Evolutionary conservation across 1,140 invertebrate genomes (phyloP).

Genomic region (Drosophila pallidifrons): DNA sequence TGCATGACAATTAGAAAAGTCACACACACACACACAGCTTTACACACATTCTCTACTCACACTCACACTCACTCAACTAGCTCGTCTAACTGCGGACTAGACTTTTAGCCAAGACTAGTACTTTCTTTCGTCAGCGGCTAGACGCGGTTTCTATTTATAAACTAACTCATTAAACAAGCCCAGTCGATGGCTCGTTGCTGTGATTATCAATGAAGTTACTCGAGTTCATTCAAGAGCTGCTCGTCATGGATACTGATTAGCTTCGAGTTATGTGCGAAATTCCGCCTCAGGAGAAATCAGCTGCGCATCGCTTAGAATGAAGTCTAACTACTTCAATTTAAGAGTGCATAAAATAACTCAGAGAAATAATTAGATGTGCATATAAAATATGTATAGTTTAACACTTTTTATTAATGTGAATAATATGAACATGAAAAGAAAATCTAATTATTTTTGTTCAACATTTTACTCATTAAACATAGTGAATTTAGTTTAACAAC

Average conservation of each 20-base stretch:
- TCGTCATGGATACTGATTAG: constrained; percentile 8
- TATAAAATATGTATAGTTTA: too few species aligned
- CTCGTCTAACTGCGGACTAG: constrained; percentile 22
- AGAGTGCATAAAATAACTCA: too few species aligned
- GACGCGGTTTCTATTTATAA: constrained; percentile 46
- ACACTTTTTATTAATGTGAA: too few species aligned
- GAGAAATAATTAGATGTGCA: neutral
- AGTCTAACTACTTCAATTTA: neutral
- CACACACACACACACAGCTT: constrained; percentile 22
- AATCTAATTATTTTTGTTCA: too few species aligned
- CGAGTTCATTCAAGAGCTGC: constrained; percentile 15
- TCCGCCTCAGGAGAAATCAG: neutral
- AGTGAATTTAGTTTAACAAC: too few species aligned
- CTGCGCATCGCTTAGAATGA: neutral
- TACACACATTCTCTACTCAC: constrained; percentile 6
- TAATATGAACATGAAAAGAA: too few species aligned
- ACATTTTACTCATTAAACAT: too few species aligned
- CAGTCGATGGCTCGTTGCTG: neutral
- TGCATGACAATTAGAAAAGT: constrained; percentile 79
- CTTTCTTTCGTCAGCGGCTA: constrained; percentile 35
- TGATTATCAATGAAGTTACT: constrained; percentile 29
- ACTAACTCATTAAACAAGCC: constrained; percentile 22
- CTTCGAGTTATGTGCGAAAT: neutral
- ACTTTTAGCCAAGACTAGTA: constrained; percentile 8
- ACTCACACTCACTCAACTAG: constrained; percentile 21